Percentiles rank a stretch among this genome's conserved stretches.
Evolutionary conservation across 2,797 vertebrate genomes (phyloP).

Genomic region (Sphaeramia orbicularis): DNA sequence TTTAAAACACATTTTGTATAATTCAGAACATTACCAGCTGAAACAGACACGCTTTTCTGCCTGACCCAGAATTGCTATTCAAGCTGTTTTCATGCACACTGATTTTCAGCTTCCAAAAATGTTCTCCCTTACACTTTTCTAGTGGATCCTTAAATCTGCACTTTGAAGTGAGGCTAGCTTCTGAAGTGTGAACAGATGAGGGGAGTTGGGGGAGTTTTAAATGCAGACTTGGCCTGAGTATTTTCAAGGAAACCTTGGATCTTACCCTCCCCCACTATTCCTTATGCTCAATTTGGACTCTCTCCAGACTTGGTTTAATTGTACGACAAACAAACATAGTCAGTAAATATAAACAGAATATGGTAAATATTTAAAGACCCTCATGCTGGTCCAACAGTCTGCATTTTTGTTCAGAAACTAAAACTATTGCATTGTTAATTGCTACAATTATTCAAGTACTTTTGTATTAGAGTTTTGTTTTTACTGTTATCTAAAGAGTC

Average conservation of each 20-base stretch:
- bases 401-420: not conserved
- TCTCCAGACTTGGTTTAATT: conserved; percentile 54
- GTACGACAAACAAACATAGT: conserved; percentile 30
- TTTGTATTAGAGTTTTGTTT: conserved; percentile 5
- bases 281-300: conserved; percentile 35
- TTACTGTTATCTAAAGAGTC: conserved; percentile 5
- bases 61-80: conserved; percentile 56
- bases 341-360: conserved; percentile 3
- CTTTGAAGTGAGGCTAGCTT: conserved; percentile 72
- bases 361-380: conserved; percentile 1
- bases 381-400: not conserved
- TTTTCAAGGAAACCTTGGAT: conserved; percentile 71
- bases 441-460: not conserved
- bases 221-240: conserved; percentile 59
- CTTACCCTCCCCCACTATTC: conserved; percentile 24
- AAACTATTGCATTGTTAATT: not conserved
- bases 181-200: conserved; percentile 62
- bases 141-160: conserved; percentile 61
- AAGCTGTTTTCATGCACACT: conserved; percentile 38
- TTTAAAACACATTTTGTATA: conserved; percentile 40
- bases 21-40: conserved; percentile 45
- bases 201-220: conserved; percentile 50
- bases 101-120: conserved; percentile 49
- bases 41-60: conserved; percentile 38
- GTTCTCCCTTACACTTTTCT: conserved; percentile 31